Base-by-base conservation (phyloP, 2,113 vertebrate genomes). In the Macquaria australasica region DNA sequence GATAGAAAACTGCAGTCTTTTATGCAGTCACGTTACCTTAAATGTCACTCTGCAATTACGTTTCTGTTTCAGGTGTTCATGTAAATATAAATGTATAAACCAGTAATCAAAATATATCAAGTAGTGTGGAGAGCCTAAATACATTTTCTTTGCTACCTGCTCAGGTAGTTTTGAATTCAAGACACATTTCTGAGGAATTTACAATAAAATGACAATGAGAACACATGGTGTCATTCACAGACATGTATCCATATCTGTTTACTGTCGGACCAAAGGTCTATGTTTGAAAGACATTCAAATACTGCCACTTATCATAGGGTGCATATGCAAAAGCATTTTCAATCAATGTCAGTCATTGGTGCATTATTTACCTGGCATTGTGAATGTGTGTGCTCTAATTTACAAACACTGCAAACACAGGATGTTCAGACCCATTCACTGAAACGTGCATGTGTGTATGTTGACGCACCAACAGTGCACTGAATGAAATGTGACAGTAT, bases 131-230 rank as follows among this genome's bases (percentile, higher is more conserved):
- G 5, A 82, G 8, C 41, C 53, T 39, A 25, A 56, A 69, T 80
- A 63, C 51, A 53, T 41, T 41, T 66, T 80, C 23, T 25, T 48
- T 74, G 18, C 64, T 64, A 31, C 59, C 59, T 73, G 18, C 12
- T 73, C 0, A 7, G 39, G 64, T 77, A 67, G 43, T 34, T 63
- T 41, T 62, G 3, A 71, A 45, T 64, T 75, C 0, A 68, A 31
- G 20, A 77, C 45, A 66, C 16, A 60, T 71, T 63, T 89, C 3
- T 39, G 68, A 60, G 21, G 31, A 79, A 62, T 83, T 87, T 82
- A 31, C 34, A 87, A 88, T 84, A 89, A 90, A 85, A 90, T 25
- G 6, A 58, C 14, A 43, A 28, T 18, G 37, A 37, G 5, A 53
- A 69, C 0, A 1, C 34, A 68, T 43, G 7, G 8, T 60, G 23